phyloP scores from a whole-genome alignment of 2,113 vertebrate species.

The Barbus barbus region DNA sequence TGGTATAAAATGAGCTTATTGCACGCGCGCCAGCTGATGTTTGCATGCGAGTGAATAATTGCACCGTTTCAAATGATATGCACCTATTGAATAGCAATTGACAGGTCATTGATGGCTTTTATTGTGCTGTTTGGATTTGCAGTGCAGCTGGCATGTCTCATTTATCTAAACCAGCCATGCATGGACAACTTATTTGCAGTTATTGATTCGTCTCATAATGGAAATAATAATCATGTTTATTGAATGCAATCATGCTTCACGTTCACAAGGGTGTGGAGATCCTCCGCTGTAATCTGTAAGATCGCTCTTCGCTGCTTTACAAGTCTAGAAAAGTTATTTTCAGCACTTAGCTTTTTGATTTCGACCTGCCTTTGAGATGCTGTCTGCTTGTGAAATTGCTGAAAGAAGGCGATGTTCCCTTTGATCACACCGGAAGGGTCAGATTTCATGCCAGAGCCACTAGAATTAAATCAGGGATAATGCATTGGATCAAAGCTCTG shows the following conservation, averaged over 20 bases:
- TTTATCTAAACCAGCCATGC: neutral
- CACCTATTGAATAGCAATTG: neutral
- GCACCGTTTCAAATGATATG: neutral
- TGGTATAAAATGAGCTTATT: neutral
- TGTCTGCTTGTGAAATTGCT: neutral
- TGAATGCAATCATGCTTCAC: neutral
- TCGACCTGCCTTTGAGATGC: neutral
- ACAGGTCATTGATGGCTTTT: neutral
- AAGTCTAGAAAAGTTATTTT: conserved; percentile 21
- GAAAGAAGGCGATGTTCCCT: neutral
- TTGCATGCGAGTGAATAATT: neutral
- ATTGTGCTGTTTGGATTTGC: neutral
- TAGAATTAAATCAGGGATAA: conserved; percentile 9
- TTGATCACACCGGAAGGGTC: conserved; percentile 21
- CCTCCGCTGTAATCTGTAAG: too few species aligned
- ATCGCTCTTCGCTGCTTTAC: neutral
- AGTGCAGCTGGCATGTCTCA: neutral
- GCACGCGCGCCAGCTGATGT: neutral
- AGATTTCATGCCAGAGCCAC: neutral
- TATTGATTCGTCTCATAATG: too few species aligned
- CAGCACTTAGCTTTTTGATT: neutral
- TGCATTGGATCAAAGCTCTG: conserved; percentile 3
- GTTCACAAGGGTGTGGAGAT: conserved; percentile 10
- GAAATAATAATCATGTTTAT: too few species aligned
- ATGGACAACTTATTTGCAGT: neutral